These are phyloP conservation scores for Tyria jacobaeae DNA, from an alignment of 2,888 invertebrate genomes.

Conservation along the genomic window DNA sequence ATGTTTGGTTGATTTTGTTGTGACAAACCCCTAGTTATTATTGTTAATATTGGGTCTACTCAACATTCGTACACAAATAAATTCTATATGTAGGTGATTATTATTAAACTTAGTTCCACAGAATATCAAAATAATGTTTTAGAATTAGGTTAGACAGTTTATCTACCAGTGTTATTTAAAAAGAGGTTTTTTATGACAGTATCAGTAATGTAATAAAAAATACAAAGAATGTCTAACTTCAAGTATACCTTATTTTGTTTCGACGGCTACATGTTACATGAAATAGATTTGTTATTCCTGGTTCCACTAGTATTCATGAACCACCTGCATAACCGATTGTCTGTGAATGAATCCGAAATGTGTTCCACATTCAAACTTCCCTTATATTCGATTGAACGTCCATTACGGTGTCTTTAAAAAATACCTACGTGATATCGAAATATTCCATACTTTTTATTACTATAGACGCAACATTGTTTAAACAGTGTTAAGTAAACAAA, in stretches of 20 bases:
- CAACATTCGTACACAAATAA: neutral
- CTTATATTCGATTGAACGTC: conserved; percentile 33
- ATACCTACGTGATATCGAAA: conserved; percentile 43
- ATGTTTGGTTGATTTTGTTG: neutral
- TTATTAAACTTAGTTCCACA: neutral
- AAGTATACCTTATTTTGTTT: neutral
- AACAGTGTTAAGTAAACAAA: conserved; percentile 19
- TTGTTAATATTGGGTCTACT: too few species aligned
- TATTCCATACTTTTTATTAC: conserved; percentile 30
- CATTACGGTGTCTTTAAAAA: conserved; percentile 42
- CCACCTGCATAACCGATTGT: neutral
- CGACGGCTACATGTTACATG: too few species aligned
- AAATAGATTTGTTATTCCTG: neutral
- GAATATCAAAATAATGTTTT: neutral
- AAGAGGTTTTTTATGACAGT: too few species aligned
- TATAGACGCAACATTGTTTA: conserved; percentile 24
- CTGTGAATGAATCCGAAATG: conserved; percentile 9
- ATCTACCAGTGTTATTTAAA: neutral
- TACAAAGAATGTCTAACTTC: neutral
- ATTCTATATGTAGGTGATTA: neutral
- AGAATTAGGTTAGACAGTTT: neutral
- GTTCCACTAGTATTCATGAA: neutral
- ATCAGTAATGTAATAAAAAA: too few species aligned
- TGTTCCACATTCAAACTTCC: conserved; percentile 27
- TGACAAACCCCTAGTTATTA: neutral